Base-by-base conservation (phyloP, 1,140 invertebrate genomes). In the Drosophila parabipectinata region DNA sequence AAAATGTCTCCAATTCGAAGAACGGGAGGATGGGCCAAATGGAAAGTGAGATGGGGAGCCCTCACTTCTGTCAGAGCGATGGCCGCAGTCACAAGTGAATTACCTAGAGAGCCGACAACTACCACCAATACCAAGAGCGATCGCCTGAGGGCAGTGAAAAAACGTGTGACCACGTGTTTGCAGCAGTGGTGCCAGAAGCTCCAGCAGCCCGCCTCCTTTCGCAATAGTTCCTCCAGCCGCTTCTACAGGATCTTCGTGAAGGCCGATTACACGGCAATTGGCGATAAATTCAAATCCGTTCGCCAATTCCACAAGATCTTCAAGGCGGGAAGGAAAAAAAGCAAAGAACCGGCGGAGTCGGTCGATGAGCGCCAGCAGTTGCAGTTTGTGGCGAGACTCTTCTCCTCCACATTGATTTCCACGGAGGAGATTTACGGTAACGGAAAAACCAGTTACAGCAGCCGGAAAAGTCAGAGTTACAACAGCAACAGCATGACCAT, bases 161-260 rank as follows among this genome's bases (percentile, higher is more conserved):
- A 85, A 53, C 79, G 74, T 15, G 54, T 90, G 56, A 88, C 88
- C 88, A 90, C 88, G 88, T 90, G 88, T 75, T 89, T 90, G 45
- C 64, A 84, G 18, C 72, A 89, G 37, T 88, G 67, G 77, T 68
- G 73, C 55, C 62, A 78, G 47, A 71, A 84, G 34, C 53, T 87
- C 30, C 64, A 59, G 9, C 51, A 72, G 21, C 41, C 53, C n/a
- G 58, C 62, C 45, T 47, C 72, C 4, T 55, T 52, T 51, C 32
- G 67, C 53, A 26, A 66, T 52, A 64, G 74, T 37, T 63, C 39
- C 30, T 47, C 57, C 28, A 61, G 39, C 28, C 68, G 69, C 0
- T 72, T 82, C 28, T 53, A 81, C 26, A 45, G 56, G 24, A 51
- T 81, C 18, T 80, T 80, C 37, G 37, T 85, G 32, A 57, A 39